phyloP scores from a whole-genome alignment of 1,140 invertebrate genomes.

The Tetramorium parvispinum region DNA sequence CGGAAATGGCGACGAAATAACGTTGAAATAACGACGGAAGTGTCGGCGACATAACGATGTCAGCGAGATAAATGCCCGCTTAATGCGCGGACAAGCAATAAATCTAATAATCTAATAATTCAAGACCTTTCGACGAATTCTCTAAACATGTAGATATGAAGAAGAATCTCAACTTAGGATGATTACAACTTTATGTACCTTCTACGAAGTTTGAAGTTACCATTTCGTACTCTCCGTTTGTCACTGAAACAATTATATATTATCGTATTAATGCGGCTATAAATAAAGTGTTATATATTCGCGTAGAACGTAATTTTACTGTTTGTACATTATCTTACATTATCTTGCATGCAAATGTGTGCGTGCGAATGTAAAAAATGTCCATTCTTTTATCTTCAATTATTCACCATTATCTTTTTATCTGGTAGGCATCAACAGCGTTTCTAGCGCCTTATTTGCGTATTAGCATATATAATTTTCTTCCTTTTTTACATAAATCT shows the following conservation, averaged over 20 bases:
- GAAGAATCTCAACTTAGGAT: neutral
- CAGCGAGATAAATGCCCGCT: conserved; percentile 68
- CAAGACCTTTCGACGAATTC: conserved; percentile 18
- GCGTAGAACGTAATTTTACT: too few relatives aligned
- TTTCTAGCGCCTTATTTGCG: neutral
- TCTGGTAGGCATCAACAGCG: neutral
- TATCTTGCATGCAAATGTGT: neutral
- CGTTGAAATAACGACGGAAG: conserved; percentile 77
- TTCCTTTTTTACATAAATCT: neutral
- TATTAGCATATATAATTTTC: neutral
- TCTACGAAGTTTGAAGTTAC: neutral
- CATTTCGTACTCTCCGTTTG: neutral
- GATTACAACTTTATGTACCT: neutral
- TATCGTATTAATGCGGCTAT: neutral
- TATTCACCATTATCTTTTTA: neutral
- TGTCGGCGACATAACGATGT: conserved; percentile 49
- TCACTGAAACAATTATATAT: neutral
- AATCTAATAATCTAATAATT: conserved; percentile 17
- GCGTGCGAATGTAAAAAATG: neutral
- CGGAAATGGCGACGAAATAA: conserved; percentile 77
- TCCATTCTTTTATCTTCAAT: neutral
- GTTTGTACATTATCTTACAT: neutral
- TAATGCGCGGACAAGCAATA: conserved; percentile 37
- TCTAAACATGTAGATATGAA: neutral
- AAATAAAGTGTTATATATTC: neutral